These are phyloP conservation scores for Nannoperca australis DNA, from an alignment of 2,797 vertebrate genomes.

Conservation along the genomic window DNA sequence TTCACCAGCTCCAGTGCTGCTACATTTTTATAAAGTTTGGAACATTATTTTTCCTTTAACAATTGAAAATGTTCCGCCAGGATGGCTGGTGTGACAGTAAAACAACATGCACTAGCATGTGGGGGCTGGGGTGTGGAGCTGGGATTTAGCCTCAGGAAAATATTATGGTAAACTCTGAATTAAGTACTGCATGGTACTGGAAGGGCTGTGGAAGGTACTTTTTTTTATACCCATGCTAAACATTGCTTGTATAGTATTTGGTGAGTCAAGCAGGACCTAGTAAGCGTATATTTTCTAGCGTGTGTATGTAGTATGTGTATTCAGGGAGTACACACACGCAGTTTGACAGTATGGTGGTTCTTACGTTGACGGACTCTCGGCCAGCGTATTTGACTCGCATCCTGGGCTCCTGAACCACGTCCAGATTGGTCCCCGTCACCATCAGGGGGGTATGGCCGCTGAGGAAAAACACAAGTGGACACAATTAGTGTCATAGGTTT, in stretches of 20 bases:
- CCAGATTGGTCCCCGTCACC: constrained; percentile 95
- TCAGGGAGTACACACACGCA: background rate
- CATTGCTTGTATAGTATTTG: constrained; percentile 44
- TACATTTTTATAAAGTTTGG: background rate
- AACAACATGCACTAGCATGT: constrained; percentile 22
- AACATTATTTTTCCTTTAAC: constrained; percentile 1
- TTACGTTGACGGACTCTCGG: constrained; percentile 96
- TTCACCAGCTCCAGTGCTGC: constrained; percentile 10
- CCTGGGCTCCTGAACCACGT: constrained; percentile 96
- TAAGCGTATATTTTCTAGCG: constrained; percentile 25
- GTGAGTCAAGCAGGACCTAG: constrained; percentile 31
- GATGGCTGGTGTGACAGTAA: constrained; percentile 4
- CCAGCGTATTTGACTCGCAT: constrained; percentile 94
- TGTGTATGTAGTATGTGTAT: background rate
- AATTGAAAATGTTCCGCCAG: background rate
- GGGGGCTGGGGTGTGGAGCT: background rate
- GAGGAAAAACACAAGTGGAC: constrained; percentile 22
- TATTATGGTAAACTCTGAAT: constrained; percentile 67
- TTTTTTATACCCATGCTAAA: constrained; percentile 48
- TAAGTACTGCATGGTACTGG: constrained; percentile 66
- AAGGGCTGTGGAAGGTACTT: constrained; percentile 48
- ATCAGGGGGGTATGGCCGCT: constrained; percentile 96
- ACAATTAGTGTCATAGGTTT: background rate
- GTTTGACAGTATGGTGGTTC: constrained; percentile 63
- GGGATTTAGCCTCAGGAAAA: constrained; percentile 36